Percentiles rank a stretch among this genome's conserved stretches.
These are phyloP conservation scores for Dromas ardeola DNA, from an alignment of 2,113 vertebrate genomes.

Conservation along the genomic window DNA sequence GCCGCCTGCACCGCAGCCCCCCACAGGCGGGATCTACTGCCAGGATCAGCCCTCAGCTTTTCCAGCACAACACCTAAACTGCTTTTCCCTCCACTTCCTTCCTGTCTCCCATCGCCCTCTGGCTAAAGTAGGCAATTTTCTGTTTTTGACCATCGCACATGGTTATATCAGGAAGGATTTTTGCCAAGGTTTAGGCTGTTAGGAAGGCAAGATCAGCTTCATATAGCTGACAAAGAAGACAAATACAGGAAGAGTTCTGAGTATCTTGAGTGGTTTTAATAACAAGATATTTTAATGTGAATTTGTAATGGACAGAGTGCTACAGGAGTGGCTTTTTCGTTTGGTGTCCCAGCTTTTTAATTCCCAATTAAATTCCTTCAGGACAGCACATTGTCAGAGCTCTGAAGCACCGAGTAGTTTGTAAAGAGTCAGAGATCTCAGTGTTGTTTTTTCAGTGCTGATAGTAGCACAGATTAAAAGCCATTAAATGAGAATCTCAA, in stretches of 20 bases:
- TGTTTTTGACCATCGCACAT: background rate
- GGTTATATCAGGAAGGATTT: background rate
- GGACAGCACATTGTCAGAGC: background rate
- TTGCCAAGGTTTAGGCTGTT: background rate
- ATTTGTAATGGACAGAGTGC: background rate
- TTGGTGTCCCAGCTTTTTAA: background rate
- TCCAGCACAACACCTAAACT: background rate
- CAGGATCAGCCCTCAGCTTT: background rate
- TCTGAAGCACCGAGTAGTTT: background rate
- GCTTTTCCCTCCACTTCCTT: background rate
- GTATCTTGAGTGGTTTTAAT: background rate
- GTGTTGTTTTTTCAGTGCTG: background rate
- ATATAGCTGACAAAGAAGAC: background rate
- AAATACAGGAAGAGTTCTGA: background rate
- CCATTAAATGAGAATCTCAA: background rate
- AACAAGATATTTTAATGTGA: background rate
- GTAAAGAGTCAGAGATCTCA: background rate
- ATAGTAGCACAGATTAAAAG: background rate
- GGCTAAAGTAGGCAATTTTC: background rate
- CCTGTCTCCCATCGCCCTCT: background rate
- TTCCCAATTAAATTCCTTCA: background rate
- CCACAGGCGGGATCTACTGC: rapidly evolving
- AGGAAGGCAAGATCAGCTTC: background rate
- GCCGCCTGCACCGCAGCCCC: background rate
- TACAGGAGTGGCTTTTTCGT: background rate